Evolutionary conservation across 2,797 vertebrate genomes (phyloP), one percentile per base, ranked within the genome.

Genomic region (Amblyraja radiata): DNA sequence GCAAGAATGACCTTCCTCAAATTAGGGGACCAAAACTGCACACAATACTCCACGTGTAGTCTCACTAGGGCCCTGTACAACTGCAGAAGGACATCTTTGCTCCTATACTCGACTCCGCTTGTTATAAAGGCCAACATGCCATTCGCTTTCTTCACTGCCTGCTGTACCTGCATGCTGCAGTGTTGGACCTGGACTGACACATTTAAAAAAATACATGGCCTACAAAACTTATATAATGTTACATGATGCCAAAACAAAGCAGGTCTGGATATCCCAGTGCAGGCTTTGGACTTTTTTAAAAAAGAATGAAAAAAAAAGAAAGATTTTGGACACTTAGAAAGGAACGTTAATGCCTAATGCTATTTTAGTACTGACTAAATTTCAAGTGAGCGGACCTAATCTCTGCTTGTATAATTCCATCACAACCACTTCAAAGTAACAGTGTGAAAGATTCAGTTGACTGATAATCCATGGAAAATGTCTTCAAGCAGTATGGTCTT

Each of bases 311-410:
- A 95, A 32, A 32, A 32, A 32, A 94, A 95, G 94, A 95, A 95
- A 95, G 96, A 93, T 95, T 95, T 95, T 95, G 95, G 93, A 95
- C 95, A 96, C 97, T 97, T 97, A 97, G 95, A 96, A 96, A 94
- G 98, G 97, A 97, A 98, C 97, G 97, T 97, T 97, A 98, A 97
- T 97, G 97, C 97, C 96, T 96, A 93, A 91, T 96, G 95, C 97
- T 97, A 97, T 96, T 97, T 97, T 95, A 96, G 95, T 95, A 95
- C 95, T 97, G 97, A 97, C 97, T 97, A 96, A 94, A 96, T 94
- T 94, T 93, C 96, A 97, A 96, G 96, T 96, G 97, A 96, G 97
- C 96, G 94, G 95, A 94, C 95, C 95, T 97, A 97, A 98, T 98
- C 97, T 97, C 94, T 96, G 94, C 96, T 96, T 96, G 96, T 96